phyloP scores from a whole-genome alignment of 2,797 vertebrate genomes.

The Myotis planiceps region DNA sequence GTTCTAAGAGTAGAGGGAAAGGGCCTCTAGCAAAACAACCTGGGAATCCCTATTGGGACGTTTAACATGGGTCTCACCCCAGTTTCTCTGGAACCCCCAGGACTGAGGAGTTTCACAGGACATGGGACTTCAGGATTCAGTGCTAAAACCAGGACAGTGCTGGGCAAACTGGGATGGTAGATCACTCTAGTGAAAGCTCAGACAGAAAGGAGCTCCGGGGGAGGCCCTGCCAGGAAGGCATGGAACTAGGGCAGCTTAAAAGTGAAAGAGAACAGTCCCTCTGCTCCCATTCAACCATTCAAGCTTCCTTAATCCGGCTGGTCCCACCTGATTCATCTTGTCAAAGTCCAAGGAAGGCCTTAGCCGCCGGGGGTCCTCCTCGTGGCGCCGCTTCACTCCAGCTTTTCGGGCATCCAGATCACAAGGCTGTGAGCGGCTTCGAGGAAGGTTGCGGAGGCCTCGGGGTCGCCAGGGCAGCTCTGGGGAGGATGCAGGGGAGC shows the following conservation, averaged over 20 bases:
- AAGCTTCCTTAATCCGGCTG: background rate
- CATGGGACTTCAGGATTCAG: background rate
- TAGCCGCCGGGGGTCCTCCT: conserved; percentile 90
- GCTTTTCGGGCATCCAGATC: conserved; percentile 94
- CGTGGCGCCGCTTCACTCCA: conserved; percentile 90
- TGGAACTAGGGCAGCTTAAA: background rate
- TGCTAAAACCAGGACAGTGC: background rate
- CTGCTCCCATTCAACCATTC: background rate
- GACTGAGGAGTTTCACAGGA: background rate
- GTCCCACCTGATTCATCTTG: conserved; percentile 92
- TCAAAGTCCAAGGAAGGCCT: conserved; percentile 92
- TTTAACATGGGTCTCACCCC: background rate
- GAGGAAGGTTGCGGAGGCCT: conserved; percentile 90
- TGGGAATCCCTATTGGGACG: background rate
- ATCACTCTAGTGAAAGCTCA: background rate
- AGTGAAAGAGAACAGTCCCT: background rate
- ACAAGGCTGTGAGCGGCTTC: conserved; percentile 95
- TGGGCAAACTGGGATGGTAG: background rate
- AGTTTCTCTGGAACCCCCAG: background rate
- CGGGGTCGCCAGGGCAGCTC: conserved; percentile 88
- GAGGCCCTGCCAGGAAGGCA: background rate
- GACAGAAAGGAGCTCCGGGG: background rate
- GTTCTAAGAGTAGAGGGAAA: background rate
- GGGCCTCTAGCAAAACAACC: background rate
- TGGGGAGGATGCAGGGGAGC: conserved; percentile 90